Percentiles rank a stretch among this genome's conserved stretches.
Evolutionary conservation across 2,797 vertebrate genomes (phyloP).

Genomic region (Rallus crepitans): DNA sequence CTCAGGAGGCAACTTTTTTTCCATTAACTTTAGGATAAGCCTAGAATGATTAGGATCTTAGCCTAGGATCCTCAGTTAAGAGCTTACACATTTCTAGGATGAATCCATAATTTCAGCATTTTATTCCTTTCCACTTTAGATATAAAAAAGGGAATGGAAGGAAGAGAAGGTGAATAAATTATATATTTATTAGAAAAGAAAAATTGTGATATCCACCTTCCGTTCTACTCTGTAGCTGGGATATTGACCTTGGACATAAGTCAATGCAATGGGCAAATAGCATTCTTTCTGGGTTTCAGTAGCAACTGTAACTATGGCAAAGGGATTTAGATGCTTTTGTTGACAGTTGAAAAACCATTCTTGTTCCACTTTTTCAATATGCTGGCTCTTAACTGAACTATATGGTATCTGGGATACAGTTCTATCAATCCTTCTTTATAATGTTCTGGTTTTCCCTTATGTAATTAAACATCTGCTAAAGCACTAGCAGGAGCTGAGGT

Average conservation of each 20-base stretch:
- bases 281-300: not conserved
- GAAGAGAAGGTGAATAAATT: not conserved
- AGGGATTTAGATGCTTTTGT: not conserved
- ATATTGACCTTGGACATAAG: not conserved
- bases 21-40: slow-evolving; percentile 38
- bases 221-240: not conserved
- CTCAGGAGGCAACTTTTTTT: slow-evolving; percentile 38
- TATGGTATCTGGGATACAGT: not conserved
- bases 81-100: not conserved
- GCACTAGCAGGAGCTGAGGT: not conserved
- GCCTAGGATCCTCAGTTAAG: not conserved
- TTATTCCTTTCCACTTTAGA: not conserved
- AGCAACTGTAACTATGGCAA: not conserved
- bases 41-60: slow-evolving; percentile 41
- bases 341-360: not conserved
- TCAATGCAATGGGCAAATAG: not conserved
- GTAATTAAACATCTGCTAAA: slow-evolving; percentile 52
- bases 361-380: not conserved
- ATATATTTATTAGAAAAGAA: not conserved
- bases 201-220: not conserved
- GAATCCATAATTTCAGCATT: slow-evolving; percentile 25
- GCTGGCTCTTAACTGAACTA: not conserved
- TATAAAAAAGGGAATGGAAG: not conserved
- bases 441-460: not conserved
- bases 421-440: not conserved